Percentiles rank a stretch among this genome's conserved stretches.
phyloP scores from a whole-genome alignment of 2,797 vertebrate species.

The Rhabdophis nuchalis region DNA sequence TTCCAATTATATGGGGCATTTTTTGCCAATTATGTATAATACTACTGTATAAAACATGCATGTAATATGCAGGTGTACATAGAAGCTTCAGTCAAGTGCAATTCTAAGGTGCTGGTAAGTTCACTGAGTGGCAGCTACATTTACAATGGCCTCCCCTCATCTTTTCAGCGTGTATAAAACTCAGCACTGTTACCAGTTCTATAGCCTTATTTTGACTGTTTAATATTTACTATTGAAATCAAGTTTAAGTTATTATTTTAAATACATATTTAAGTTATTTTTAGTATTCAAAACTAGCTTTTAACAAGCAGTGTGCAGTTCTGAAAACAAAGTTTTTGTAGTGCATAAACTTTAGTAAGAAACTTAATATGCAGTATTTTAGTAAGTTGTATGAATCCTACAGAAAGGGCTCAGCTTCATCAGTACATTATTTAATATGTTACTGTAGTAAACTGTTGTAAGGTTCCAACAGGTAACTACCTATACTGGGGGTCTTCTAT shows the following conservation, averaged over 20 bases:
- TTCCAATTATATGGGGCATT: conserved; percentile 37
- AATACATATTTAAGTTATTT: conserved; percentile 58
- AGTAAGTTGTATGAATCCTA: not conserved
- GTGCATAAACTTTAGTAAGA: not conserved
- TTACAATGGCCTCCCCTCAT: not conserved
- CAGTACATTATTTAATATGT: not conserved
- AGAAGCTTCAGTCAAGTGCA: conserved; percentile 49
- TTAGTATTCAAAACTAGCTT: not conserved
- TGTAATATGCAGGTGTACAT: conserved; percentile 36
- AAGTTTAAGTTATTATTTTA: conserved; percentile 63
- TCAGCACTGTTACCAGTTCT: conserved; percentile 19
- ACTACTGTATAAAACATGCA: conserved; percentile 36
- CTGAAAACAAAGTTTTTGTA: not conserved
- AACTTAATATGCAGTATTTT: not conserved
- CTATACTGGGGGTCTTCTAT: no score
- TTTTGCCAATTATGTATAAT: conserved; percentile 41
- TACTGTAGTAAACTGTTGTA: not conserved
- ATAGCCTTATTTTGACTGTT: conserved; percentile 32
- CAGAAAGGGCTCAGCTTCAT: not conserved
- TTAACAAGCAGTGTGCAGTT: not conserved
- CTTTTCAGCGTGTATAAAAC: conserved; percentile 39
- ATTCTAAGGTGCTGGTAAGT: conserved; percentile 27
- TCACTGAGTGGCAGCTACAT: conserved; percentile 16
- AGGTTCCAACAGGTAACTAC: not conserved
- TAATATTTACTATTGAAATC: conserved; percentile 55